Evolutionary conservation across 2,113 vertebrate species (phyloP).

Genomic region (Chloebia gouldiae): DNA sequence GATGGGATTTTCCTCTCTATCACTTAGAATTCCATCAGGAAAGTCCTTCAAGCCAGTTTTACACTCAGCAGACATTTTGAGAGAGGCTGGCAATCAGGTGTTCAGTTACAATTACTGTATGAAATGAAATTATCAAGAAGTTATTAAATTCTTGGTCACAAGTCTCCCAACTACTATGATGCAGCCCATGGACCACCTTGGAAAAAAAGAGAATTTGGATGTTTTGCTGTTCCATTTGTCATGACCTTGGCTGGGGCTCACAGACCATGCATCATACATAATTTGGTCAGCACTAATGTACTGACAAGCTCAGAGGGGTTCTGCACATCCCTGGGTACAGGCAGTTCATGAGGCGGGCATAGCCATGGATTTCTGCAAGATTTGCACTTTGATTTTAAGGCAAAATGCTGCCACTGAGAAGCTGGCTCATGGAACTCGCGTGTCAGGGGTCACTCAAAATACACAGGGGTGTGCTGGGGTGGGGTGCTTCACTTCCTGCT

Average conservation of each 20-base stretch:
- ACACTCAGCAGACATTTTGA: not conserved
- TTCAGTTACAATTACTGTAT: not conserved
- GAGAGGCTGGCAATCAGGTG: not conserved
- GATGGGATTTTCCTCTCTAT: conserved; percentile 1
- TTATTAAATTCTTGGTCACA: not conserved
- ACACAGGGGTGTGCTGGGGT: not conserved
- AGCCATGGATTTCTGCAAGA: not conserved
- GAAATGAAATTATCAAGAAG: not conserved
- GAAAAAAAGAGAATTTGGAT: not conserved
- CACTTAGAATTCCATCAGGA: not conserved
- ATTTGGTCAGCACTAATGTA: not conserved
- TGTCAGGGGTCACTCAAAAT: not conserved
- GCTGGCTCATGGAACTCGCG: not conserved
- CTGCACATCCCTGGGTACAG: not conserved
- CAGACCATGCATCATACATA: not conserved
- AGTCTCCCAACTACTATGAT: not conserved
- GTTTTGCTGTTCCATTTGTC: not conserved
- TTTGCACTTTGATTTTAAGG: not conserved
- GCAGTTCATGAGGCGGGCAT: not conserved
- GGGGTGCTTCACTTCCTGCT: not conserved
- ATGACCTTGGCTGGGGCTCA: not conserved
- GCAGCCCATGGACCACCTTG: not conserved
- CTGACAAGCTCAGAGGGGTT: not conserved
- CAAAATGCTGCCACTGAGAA: not conserved
- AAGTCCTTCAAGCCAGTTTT: not conserved